Evolutionary conservation across 1,140 invertebrate species (phyloP).

Genomic region (Pogonomyrmex californicus): DNA sequence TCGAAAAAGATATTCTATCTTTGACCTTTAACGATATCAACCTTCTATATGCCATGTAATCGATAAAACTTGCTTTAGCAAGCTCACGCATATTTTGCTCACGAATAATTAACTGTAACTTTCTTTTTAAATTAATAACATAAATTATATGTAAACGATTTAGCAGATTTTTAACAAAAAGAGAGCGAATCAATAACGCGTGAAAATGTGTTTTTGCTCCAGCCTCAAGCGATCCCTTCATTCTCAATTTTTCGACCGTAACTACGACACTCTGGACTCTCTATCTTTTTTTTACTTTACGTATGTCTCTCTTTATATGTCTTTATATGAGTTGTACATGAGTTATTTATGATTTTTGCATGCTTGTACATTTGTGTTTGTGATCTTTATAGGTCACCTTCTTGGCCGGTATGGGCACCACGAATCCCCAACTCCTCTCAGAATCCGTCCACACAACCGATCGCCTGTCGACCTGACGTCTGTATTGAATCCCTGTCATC

Average conservation of each 20-base stretch:
- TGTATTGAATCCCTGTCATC: constrained; percentile 59
- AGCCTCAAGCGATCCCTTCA: constrained; percentile 50
- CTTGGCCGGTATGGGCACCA: constrained; percentile 88
- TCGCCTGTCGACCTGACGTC: constrained; percentile 65
- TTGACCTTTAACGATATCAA: constrained; percentile 35
- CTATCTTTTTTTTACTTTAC: constrained; percentile 52
- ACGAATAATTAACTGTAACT: constrained; percentile 1
- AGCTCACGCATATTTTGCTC: neutral
- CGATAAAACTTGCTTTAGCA: constrained; percentile 29
- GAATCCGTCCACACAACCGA: constrained; percentile 74
- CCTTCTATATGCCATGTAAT: constrained; percentile 2
- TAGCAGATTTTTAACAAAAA: constrained; percentile 8
- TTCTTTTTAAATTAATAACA: constrained; percentile 31
- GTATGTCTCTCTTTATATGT: constrained; percentile 57
- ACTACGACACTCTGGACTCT: constrained; percentile 67
- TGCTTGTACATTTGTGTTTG: constrained; percentile 85
- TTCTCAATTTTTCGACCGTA: constrained; percentile 35
- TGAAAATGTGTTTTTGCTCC: constrained; percentile 32
- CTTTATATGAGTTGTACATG: constrained; percentile 55
- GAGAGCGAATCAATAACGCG: constrained; percentile 45
- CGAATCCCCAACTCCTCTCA: constrained; percentile 84
- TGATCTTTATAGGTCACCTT: constrained; percentile 88
- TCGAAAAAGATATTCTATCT: neutral
- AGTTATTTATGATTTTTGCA: constrained; percentile 82
- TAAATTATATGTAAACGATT: constrained; percentile 2